Base-by-base conservation (phyloP, 2,113 vertebrate species). In the Rhinichthys klamathensis region DNA sequence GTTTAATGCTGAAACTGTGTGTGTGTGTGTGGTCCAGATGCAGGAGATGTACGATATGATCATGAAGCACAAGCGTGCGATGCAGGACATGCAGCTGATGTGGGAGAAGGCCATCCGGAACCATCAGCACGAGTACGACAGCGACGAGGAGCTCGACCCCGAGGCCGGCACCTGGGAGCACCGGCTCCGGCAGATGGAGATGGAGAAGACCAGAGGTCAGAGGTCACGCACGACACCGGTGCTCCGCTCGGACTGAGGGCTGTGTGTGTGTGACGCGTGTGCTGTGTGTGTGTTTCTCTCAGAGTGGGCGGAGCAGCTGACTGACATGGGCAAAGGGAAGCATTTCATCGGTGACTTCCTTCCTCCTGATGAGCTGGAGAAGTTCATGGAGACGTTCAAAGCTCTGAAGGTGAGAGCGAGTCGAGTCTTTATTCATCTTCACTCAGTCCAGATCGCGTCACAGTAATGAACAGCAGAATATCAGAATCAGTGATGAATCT, bases 301-400 rank as follows among this genome's bases (percentile, higher is more conserved):
- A 99, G 98, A 99, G 89, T 99, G 98, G 98, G 98, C 98, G 0
- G 98, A 99, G 90, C 97, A 98, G 91, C 94, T 99, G 91, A 99
- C 98, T 0, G 97, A 99, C 91, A 98, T 99, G 98, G 98, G 98
- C 11, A 95, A 98, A 86, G 98, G 98, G 21, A 99, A 99, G 84
- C 98, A 99, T 89, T 99, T 99, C 92, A 99, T 99, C 0, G 98
- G 98, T 2, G 97, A 99, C 87, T 99, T 99, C 84, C 94, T 99
- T 49, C 98, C 98, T 0, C 97, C 98, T 0, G 98, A 99, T 0
- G 98, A 99, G 91, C 93, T 99, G 92, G 98, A 99, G 25, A 99
- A 98, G 60, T 99, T 99, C 91, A 99, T 99, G 98, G 98, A 99
- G 92, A 99, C 98, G 0, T 99, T 99, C 91, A 99, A 99, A 89